phyloP scores from a whole-genome alignment of 2,888 invertebrate genomes.

The Geophilus truncorum region DNA sequence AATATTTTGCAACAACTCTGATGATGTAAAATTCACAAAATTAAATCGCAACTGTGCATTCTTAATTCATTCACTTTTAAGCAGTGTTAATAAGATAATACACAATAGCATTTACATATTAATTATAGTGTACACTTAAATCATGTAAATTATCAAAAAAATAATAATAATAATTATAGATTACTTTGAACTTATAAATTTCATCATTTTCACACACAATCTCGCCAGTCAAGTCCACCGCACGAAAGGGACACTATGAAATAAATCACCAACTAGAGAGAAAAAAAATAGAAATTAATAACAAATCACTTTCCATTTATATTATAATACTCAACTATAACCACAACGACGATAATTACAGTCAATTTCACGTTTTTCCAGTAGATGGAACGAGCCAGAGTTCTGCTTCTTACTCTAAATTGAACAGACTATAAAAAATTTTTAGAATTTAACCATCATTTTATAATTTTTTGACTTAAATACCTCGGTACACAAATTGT shows the following conservation, averaged over 20 bases:
- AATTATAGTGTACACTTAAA: too few relatives aligned
- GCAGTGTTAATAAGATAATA: not conserved
- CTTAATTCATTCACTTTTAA: not conserved
- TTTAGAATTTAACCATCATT: too few relatives aligned
- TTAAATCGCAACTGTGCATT: too few relatives aligned
- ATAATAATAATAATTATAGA: too few relatives aligned
- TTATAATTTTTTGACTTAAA: not conserved
- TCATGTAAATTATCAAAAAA: too few relatives aligned
- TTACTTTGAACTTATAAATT: too few relatives aligned
- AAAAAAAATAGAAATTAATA: constrained; percentile 29
- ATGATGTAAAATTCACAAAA: too few relatives aligned
- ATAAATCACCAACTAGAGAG: constrained; percentile 63
- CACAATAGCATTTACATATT: not conserved
- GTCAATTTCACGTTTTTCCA: constrained; percentile 93
- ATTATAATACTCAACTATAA: constrained; percentile 59
- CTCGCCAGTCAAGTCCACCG: constrained; percentile 69
- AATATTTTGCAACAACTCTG: too few relatives aligned
- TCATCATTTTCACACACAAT: constrained; percentile 42
- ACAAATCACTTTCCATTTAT: constrained; percentile 22
- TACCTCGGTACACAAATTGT: constrained; percentile 80
- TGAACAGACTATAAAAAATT: constrained; percentile 66
- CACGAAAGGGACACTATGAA: constrained; percentile 82
- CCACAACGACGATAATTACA: constrained; percentile 61
- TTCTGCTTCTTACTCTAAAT: constrained; percentile 78
- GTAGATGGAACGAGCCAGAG: constrained; percentile 77